These are phyloP conservation scores for Etheostoma nigrum DNA, from an alignment of 2,797 vertebrate species.

Conservation along the genomic window DNA sequence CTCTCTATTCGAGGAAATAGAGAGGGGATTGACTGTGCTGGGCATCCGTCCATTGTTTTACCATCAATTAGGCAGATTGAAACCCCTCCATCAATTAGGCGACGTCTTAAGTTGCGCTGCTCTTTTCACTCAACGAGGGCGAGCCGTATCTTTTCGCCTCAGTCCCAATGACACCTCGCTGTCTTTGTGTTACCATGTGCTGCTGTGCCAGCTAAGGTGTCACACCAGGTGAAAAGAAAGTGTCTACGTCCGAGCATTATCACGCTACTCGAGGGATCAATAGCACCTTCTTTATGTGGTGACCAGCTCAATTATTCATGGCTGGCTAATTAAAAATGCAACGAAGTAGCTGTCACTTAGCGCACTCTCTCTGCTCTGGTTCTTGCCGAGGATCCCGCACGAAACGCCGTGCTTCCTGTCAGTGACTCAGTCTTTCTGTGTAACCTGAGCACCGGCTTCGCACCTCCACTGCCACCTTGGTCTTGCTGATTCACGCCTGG, in stretches of 20 bases:
- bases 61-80: conserved; percentile 80
- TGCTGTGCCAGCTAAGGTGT: conserved; percentile 82
- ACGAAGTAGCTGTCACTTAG: conserved; percentile 81
- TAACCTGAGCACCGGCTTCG: conserved; percentile 77
- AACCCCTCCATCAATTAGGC: conserved; percentile 71
- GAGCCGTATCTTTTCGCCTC: conserved; percentile 72
- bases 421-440: conserved; percentile 89
- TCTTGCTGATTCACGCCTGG: conserved; percentile 63
- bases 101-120: conserved; percentile 73
- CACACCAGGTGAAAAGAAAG: conserved; percentile 87
- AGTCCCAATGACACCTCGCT: conserved; percentile 69
- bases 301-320: conserved; percentile 80
- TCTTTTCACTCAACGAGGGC: conserved; percentile 73
- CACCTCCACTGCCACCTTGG: conserved; percentile 77
- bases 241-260: conserved; percentile 81
- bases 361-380: conserved; percentile 83
- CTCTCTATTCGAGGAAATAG: conserved; percentile 55
- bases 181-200: conserved; percentile 73
- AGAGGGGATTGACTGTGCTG: conserved; percentile 45
- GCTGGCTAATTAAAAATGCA: conserved; percentile 83
- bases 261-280: conserved; percentile 78
- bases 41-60: conserved; percentile 58
- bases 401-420: conserved; percentile 75
- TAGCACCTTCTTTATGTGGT: conserved; percentile 74
- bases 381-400: conserved; percentile 68